Evolutionary conservation across 1,140 invertebrate species (phyloP), one percentile per base, ranked within the genome.

Genomic region (Drosophila sp.): DNA sequence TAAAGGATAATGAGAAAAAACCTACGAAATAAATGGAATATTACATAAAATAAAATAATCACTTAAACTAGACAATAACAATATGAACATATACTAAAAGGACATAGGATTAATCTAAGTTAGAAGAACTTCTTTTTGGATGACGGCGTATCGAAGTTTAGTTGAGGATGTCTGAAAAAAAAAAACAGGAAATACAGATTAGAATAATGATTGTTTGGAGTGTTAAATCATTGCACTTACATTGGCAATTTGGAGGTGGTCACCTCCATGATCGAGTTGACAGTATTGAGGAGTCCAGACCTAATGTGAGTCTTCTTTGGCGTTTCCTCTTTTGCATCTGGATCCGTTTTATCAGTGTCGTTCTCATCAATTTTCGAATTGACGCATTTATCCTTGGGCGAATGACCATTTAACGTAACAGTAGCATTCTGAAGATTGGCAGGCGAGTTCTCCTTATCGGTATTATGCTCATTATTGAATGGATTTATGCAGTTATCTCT

Each of bases 61-160:
- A 11, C 27, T 16, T 53, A 34, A 54, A 21, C 16, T 54, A 38
- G 8, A 51, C 9, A 14, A 32, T 53, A 53, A 53, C 27, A 25
- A 36, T 7, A 7, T 27, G 27, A 34, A 8, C 7, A 8, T 29
- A 43, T n/a, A 21, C 21, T 21, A 46, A 46, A 46, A 9, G 21
- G 8, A 4, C 27, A 6, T 29, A 29, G 3, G 27, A 29, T 29
- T 29, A 5, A 7, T 11, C 7, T 51, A 18, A 29, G 27, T 72
- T 13, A 80, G 73, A 91, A 77, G 69, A 91, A 91, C 57, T 91
- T 90, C 18, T 81, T 61, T 34, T 78, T 82, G 0, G 81, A 57
- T 7, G 78, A 78, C 1, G 78, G 76, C 9, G 81, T 86, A 40
- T 76, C 58, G 9, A 90, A 78, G 0, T 45, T 25, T 3, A 87